Evolutionary conservation across 2,113 vertebrate species (phyloP), one percentile per base, ranked within the genome.

Genomic region (Cyanoderma ruficeps): DNA sequence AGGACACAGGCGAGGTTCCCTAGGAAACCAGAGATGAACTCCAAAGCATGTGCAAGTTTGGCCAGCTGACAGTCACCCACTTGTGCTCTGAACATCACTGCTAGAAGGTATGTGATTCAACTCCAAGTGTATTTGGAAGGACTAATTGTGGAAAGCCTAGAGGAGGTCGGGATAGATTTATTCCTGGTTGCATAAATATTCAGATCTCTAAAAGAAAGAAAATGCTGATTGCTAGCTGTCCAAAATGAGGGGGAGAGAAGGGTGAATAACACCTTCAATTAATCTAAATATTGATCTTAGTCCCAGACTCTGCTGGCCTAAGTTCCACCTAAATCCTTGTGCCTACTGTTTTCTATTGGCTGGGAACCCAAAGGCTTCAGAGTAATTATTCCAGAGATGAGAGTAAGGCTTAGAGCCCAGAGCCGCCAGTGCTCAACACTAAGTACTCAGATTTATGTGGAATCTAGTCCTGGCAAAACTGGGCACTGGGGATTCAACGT

Each of bases 11-110:
- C 6, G 0, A 93, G 68, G 94, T 90, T 94, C 74, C 95, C 94
- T 89, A 77, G 96, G 96, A 96, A 95, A 97, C 94, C 55, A 88
- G 80, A 89, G 74, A 93, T 83, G 93, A 53, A n/a, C 68, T 96
- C 64, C 91, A 83, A 96, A 94, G 83, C 74, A 87, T 75, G 89
- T 83, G 76, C 50, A 74, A 76, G 70, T 90, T 89, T 94, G 95
- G 96, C 94, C 72, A 74, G 87, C 82, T 96, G 92, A 96, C 90
- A 97, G 84, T 47, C 50, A 60, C 82, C 83, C 82, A n/a, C 28
- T 60, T 84, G 82, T 70, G 80, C 65, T 90, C 87, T 9, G 42
- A 96, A 78, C 70, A 71, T 68, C 7, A 1, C 49, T 76, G 76
- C 63, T 86, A 76, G 30, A 74, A 89, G 61, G 46, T 70, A n/a